Base-by-base conservation (phyloP, 2,113 vertebrate species). In the Eulacestoma nigropectus region DNA sequence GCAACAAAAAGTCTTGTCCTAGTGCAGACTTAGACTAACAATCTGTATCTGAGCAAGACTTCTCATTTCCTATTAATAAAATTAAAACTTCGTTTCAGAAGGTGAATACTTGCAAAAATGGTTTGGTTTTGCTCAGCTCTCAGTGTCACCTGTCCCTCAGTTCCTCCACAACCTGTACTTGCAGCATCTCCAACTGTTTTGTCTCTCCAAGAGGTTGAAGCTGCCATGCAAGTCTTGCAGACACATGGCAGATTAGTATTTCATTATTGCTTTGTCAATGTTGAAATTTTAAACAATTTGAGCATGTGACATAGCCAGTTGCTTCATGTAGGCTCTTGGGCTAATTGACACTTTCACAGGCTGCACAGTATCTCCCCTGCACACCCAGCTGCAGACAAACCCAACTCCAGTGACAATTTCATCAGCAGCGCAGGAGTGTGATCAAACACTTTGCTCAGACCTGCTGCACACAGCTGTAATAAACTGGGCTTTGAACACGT, bases 351-450 rank as follows among this genome's bases (percentile, higher is more conserved):
- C 32, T 68, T 75, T 7, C 60, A 41, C 13, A 88, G n/a, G 52
- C 47, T 84, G 49, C 26, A 47, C 26, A 27, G 4, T 1, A 16
- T 11, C 25, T 74, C 12, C 60, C 37, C 46, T 30, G 32, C 27
- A 8, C 4, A 3, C 33, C 46, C 47, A 60, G 53, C 20, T 74
- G 44, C 44, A 50, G 26, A 2, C 35, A 49, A 35, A 79, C 7
- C 49, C 22, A 49, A 13, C 49, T 35, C 50, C 44, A 41, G 37
- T 11, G 4, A 67, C 14, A 13, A 56, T 76, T 78, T 10, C 70
- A 65, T 25, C 67, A 73, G 27, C 44, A 41, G 4, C 0, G 0
- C 16, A 35, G 62, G 19, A 60, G 27, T 0, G 0, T 6, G 9
- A n/a, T 3, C 3, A 2, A 39, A 23, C 27, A 13, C 55, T 22